Evolutionary conservation across 2,888 invertebrate genomes (phyloP).

Genomic region (Perizoma flavofasciatum): DNA sequence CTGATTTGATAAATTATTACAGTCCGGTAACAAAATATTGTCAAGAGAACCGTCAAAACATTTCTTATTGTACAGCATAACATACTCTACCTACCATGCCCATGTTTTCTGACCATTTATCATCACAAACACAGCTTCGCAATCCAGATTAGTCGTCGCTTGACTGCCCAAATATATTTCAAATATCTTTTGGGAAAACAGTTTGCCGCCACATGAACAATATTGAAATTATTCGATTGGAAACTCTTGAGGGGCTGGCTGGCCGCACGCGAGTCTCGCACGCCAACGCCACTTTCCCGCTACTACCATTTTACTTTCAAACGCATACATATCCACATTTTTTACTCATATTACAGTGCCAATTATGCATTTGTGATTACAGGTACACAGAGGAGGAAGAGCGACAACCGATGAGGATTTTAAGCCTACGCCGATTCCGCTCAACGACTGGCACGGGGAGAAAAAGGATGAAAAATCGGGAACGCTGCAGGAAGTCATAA

Average conservation of each 20-base stretch:
- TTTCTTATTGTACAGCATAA: no score
- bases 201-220: slow-evolving; percentile 34
- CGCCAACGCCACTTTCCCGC: slow-evolving; percentile 73
- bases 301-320: slow-evolving; percentile 79
- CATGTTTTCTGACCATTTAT: slow-evolving; percentile 5
- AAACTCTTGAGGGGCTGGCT: slow-evolving; percentile 60
- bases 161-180: slow-evolving; percentile 25
- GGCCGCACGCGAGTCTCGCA: slow-evolving; percentile 62
- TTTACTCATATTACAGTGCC: slow-evolving; percentile 44
- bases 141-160: slow-evolving; percentile 11
- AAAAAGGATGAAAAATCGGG: slow-evolving; percentile 48
- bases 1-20: no score
- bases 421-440: slow-evolving; percentile 73
- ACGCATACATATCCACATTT: slow-evolving; percentile 68
- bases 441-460: slow-evolving; percentile 63
- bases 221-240: slow-evolving; percentile 67
- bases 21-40: slow-evolving; percentile 1
- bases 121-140: slow-evolving; percentile 1
- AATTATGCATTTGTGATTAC: slow-evolving; percentile 46
- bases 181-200: slow-evolving; percentile 32
- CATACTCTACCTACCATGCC: no score
- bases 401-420: slow-evolving; percentile 62
- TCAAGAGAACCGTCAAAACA: slow-evolving; percentile 4
- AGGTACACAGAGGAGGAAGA: slow-evolving; percentile 63
- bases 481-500: slow-evolving; percentile 57